These are phyloP conservation scores for Aix galericulata DNA, from an alignment of 2,113 vertebrate species.

Conservation along the genomic window DNA sequence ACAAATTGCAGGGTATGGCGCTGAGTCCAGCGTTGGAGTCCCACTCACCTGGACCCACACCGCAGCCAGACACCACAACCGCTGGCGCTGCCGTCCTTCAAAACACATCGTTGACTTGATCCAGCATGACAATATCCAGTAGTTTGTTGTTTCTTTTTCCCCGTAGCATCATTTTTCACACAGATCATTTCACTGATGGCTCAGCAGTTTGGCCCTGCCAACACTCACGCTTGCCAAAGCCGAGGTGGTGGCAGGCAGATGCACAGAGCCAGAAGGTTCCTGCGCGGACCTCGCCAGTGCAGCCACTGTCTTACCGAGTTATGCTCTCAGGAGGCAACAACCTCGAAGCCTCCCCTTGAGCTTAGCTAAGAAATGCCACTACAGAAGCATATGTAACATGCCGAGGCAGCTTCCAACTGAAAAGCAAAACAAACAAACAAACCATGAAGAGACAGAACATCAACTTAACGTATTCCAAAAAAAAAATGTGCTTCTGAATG, in stretches of 20 bases:
- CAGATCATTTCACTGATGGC: neutral
- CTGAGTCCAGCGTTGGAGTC: neutral
- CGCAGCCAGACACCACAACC: neutral
- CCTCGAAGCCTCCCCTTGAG: neutral
- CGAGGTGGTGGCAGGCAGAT: neutral
- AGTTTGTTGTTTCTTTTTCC: neutral
- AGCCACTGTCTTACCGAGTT: constrained; percentile 29
- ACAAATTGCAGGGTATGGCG: neutral
- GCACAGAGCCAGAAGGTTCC: constrained; percentile 20
- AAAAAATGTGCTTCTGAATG: neutral
- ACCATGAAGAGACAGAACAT: neutral
- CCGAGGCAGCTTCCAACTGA: constrained; percentile 1
- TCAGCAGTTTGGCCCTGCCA: neutral
- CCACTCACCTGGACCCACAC: neutral
- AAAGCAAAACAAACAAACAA: neutral
- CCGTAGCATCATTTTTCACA: neutral
- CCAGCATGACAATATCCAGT: neutral
- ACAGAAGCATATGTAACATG: neutral
- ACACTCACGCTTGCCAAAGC: neutral
- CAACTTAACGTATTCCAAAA: neutral
- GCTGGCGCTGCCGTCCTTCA: neutral
- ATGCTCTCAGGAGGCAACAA: neutral
- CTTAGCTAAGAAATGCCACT: constrained; percentile 5
- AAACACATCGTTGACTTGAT: rapidly evolving
- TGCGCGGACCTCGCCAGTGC: rapidly evolving